These are phyloP conservation scores for Rhadina sibilatrix DNA, from an alignment of 2,113 vertebrate species.

Conservation along the genomic window DNA sequence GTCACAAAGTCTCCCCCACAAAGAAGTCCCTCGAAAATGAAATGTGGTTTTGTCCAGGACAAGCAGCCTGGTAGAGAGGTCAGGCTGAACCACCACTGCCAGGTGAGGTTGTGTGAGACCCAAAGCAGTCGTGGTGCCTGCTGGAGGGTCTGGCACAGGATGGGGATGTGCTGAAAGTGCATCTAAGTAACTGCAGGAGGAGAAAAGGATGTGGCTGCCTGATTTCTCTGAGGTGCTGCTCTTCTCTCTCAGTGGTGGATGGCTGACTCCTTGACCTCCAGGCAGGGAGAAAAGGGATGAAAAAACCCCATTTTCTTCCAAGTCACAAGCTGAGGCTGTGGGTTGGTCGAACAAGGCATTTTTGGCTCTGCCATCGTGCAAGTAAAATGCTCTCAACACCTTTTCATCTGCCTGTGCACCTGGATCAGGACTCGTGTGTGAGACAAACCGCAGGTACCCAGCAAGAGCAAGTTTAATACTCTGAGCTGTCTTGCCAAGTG, in stretches of 20 bases:
- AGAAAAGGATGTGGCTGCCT: background rate
- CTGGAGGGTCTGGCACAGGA: background rate
- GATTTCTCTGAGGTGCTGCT: background rate
- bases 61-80: background rate
- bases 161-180: background rate
- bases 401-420: rapidly evolving
- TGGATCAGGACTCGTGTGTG: rapidly evolving
- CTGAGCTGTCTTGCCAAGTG: background rate
- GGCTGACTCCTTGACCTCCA: background rate
- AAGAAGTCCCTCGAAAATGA: background rate
- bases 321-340: background rate
- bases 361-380: background rate
- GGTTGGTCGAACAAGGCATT: background rate
- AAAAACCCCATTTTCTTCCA: background rate
- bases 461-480: background rate
- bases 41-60: background rate
- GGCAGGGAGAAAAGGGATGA: background rate
- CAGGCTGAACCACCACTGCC: background rate
- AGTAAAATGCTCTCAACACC: background rate
- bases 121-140: rapidly evolving
- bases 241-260: background rate
- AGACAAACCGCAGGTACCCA: background rate
- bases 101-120: background rate
- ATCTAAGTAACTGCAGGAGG: background rate
- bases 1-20: background rate